Evolutionary conservation across 2,113 vertebrate species (phyloP), one percentile per base, ranked within the genome.

Genomic region (Silurus asotus): DNA sequence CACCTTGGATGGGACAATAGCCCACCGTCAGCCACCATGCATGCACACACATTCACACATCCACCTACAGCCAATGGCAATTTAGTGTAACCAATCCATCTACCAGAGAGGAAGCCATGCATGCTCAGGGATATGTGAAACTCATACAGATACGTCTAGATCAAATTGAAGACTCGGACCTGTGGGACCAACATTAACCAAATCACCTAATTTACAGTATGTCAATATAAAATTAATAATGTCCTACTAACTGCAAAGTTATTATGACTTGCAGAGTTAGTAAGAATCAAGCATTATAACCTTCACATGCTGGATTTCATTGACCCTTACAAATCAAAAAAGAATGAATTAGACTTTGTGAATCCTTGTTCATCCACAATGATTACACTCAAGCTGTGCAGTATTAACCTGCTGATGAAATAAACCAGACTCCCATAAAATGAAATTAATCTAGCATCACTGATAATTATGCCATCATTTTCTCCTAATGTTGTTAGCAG

Each of bases 401-500:
- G 77, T 69, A 56, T 83, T 83, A 83, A 70, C n/a, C 64, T 69
- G n/a, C 65, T 67, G 49, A 82, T 82, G 64, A 82, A 90, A 89
- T 78, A 87, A 82, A 77, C 69, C 76, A 78, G 85, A 61, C 53
- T 90, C 79, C 64, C 87, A 89, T 84, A 65, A 89, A 37, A 83
- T 77, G 13, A 83, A 87, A 87, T 91, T 88, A 75, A 84, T 84
- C 64, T 62, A 76, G 5, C 5, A 84, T 61, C 59, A 70, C 37
- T 83, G 56, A 20, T 67, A 90, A 80, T 69, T 74, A 81, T 64
- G 65, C 83, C 72, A 65, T 64, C 70, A 83, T 28, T 15, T 62
- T 64, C 49, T 11, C 74, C 23, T 84, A 72, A 84, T 49, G 82
- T 84, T 61, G 37, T n/a, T 74, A 61, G 82, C 69, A 84, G 82